Evolutionary conservation across 1,140 invertebrate genomes (phyloP), one percentile per base, ranked within the genome.

Genomic region (Drosophila arizonae): DNA sequence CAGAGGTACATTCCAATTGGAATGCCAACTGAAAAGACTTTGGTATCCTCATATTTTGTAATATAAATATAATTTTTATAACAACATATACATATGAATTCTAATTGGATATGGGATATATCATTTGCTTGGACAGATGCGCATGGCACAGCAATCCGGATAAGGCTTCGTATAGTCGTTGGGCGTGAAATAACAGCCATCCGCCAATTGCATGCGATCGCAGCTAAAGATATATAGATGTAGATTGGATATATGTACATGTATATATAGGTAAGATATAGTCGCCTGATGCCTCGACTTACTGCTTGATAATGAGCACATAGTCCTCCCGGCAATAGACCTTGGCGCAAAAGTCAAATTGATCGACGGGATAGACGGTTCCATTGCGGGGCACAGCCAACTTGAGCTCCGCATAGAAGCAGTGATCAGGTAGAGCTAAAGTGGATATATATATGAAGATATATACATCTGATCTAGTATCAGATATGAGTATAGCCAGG

Each of bases 301-400:
- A 90, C 88, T 90, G 84, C 36, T 57, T 73, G 4, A 90, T 77
- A 65, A 76, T 52, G 41, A 90, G 67, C 8, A 90, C 71, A 39
- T 82, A 90, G 54, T 90, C 89, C 5, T 90, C 80, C 0, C 64
- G 60, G 36, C 88, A 90, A 55, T 57, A 41, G 6, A 89, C 57
- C 15, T 62, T 24, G 1, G 76, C 72, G 33, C 88, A 90, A 46
- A 73, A 77, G n/a, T 60, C 52, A 6, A 57, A 6, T 0, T 64
- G 33, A 55, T 84, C 60, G 6, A 62, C 26, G 3, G 88, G 88
- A 57, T 58, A 69, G 4, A 61, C 3, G 4, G 48, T 74, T 2
- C 56, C 63, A 21, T 90, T 76, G 0, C 71, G 39, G 0, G 84
- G 81, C n/a, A 90, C 73, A 0, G 78, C 54, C 15, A 90, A 26